Base-by-base conservation (phyloP, 37 sponge, comb jelly and placozoan species). In the Halisarca cf. caerulea region DNA sequence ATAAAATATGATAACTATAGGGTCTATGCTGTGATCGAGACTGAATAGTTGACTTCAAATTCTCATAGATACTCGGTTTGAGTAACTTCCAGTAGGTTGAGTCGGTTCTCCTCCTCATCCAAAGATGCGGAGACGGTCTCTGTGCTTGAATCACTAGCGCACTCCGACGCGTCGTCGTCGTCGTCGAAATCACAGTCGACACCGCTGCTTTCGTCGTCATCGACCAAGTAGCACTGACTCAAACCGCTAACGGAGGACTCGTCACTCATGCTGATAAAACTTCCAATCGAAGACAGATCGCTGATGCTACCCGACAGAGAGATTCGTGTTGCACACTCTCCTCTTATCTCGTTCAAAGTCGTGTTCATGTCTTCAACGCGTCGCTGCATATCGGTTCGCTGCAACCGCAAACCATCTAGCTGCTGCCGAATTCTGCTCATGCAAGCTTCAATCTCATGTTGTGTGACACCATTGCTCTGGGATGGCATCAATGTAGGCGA, bases 391-490 rank as follows among this genome's bases (percentile, higher is more conserved):
- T 43, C 45, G 0, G 77, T 74, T 4, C 77, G 77, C 44, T 74
- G 77, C 36, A 74, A 44, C 2, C 45, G 42, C 20, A 74, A 14
- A 21, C 77, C 77, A 37, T 71, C 43, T 45, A 85, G 27, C 32
- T 74, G 75, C 41, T 80, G 60, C n/a, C 84, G 80, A 81, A 85
- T 84, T 68, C 41, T 40, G 8, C 80, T 78, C 38, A 85, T 70
- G 25, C 70, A 39, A 2, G 80, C 61, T 47, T 84, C 85, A 54
- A 85, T 41, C 5, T 84, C 79, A 1, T 24, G 2, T 20, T 32
- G 40, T 37, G 37, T 37, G 37, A 15, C 43, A 11, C 42, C 36
- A 18, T 8, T 43, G 77, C 33, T 68, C 35, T 4, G 14, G 35
- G 32, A 34, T 34, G 17, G 17, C 35, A 32, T 17, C 1, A 68